Conservation (phyloP, 2,113 vertebrate genomes). For the Holacanthus passer region DNA sequence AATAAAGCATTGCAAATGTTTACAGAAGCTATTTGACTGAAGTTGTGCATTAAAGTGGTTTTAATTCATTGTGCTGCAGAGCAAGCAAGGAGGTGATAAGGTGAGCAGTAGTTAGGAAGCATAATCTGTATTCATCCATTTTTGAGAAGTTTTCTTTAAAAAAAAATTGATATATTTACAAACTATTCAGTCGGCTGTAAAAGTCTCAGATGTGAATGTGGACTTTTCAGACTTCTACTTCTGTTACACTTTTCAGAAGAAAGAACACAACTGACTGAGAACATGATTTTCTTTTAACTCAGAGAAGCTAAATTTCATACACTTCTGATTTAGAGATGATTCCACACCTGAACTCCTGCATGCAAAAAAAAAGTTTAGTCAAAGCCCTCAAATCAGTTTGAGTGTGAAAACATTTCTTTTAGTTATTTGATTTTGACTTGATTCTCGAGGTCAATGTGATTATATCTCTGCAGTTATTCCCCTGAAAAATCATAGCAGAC, state of each 20-base stretch:
- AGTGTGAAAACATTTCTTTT: neutral
- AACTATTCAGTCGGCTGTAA: neutral
- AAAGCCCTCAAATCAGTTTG: neutral
- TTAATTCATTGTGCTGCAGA: neutral
- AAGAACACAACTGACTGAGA: no score
- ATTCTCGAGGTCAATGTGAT: neutral
- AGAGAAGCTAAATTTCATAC: neutral
- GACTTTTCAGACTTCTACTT: neutral
- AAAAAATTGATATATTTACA: neutral
- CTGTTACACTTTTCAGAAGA: no score
- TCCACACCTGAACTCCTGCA: no score
- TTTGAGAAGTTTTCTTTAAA: neutral
- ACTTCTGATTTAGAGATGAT: neutral
- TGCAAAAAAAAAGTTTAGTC: neutral
- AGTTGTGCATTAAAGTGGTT: fast-evolving
- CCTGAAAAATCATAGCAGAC: neutral
- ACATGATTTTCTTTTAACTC: neutral
- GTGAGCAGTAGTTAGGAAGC: neutral
- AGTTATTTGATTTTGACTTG: neutral
- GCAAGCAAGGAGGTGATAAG: no score
- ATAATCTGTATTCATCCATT: neutral
- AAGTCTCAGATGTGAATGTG: neutral
- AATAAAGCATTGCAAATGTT: conserved; percentile 20
- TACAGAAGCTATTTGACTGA: neutral
- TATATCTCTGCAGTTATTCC: neutral